Evolutionary conservation across 1,140 invertebrate genomes (phyloP).

Genomic region (Zaprionus gabonicus): DNA sequence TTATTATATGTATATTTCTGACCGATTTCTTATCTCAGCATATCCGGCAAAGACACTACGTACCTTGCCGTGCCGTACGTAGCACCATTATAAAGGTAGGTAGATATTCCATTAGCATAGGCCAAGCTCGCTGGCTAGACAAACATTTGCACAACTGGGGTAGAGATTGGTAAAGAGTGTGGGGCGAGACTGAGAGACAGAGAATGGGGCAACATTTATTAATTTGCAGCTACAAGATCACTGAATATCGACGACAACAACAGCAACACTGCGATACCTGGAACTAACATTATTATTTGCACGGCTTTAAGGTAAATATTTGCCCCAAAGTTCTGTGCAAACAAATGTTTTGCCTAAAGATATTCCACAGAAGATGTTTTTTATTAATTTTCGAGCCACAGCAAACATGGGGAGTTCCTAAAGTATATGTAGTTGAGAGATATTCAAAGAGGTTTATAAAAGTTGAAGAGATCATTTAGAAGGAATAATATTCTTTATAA

Average conservation of each 20-base stretch:
- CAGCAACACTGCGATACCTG: neutral
- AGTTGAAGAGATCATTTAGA: too few relatives aligned
- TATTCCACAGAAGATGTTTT: slow-evolving; percentile 32
- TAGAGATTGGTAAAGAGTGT: neutral
- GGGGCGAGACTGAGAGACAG: neutral
- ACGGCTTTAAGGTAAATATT: slow-evolving; percentile 66
- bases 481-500: neutral
- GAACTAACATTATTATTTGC: slow-evolving; percentile 48
- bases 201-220: slow-evolving; percentile 52
- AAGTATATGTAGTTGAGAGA: neutral
- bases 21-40: slow-evolving; percentile 38
- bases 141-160: slow-evolving; percentile 73
- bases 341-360: slow-evolving; percentile 54
- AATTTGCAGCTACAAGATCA: slow-evolving; percentile 78
- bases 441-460: too few relatives aligned
- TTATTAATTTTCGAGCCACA: slow-evolving; percentile 52
- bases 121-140: slow-evolving; percentile 37
- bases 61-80: neutral
- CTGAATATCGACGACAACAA: slow-evolving; percentile 58
- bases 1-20: neutral
- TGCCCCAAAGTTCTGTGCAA: slow-evolving; percentile 70
- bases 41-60: slow-evolving; percentile 37
- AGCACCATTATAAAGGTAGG: slow-evolving; percentile 21
- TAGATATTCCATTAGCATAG: slow-evolving; percentile 61
- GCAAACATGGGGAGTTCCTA: slow-evolving; percentile 16